phyloP scores from a whole-genome alignment of 2,113 vertebrate species.

The Mesembrinibis cayennensis region DNA sequence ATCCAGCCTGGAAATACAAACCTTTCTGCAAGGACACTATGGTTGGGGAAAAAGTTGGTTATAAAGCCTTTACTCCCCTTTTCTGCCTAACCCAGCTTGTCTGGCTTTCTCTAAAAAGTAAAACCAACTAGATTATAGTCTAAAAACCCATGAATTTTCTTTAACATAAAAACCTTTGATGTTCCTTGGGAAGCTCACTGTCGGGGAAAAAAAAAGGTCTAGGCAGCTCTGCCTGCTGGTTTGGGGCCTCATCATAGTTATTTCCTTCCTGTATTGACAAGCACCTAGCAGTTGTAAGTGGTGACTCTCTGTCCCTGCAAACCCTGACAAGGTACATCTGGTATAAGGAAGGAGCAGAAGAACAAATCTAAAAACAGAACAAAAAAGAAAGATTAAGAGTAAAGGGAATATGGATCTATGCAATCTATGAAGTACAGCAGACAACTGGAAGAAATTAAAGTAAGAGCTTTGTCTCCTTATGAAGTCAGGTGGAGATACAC shows the following conservation, averaged over 20 bases:
- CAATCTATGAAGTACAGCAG: background rate
- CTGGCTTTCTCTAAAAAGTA: background rate
- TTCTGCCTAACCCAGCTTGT: background rate
- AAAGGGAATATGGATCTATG: background rate
- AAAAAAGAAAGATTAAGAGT: background rate
- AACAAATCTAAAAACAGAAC: background rate
- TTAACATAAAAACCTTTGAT: background rate
- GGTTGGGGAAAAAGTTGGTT: rapidly evolving
- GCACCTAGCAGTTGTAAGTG: background rate
- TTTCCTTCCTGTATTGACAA: background rate
- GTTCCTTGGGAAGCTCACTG: background rate
- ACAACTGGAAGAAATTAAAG: background rate
- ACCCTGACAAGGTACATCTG: background rate
- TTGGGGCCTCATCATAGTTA: background rate
- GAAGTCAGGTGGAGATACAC: background rate
- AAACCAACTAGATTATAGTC: background rate
- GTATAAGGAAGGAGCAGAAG: background rate
- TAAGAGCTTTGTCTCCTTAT: background rate
- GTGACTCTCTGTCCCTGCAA: background rate
- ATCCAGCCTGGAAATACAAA: background rate
- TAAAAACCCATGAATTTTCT: background rate
- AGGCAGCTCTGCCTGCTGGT: background rate
- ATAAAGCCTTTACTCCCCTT: background rate
- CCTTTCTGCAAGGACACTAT: background rate
- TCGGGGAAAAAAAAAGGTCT: background rate